Percentiles rank a stretch among this genome's conserved stretches.
Conservation (phyloP, 2,888 invertebrate species). For the Lysandra bellargus region DNA sequence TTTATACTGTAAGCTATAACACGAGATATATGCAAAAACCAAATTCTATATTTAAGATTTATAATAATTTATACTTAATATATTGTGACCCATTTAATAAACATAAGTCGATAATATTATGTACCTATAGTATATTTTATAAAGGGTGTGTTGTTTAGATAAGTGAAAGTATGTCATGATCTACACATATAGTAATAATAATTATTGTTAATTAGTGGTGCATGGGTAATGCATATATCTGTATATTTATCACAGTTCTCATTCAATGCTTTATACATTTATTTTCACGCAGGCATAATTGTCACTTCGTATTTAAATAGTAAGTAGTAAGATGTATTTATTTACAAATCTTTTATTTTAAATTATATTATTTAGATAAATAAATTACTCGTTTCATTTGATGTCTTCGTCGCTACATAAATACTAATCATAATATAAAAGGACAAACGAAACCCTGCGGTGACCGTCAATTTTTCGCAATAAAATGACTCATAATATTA, state of each 20-base stretch:
- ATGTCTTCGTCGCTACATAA: background rate
- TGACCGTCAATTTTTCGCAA: too few relatives aligned
- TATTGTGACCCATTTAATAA: background rate
- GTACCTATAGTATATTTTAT: background rate
- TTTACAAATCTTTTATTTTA: background rate
- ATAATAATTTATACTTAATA: background rate
- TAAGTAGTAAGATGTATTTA: conserved; percentile 11
- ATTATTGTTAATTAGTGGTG: background rate
- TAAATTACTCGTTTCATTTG: background rate
- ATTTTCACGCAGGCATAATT: conserved; percentile 1
- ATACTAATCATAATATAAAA: background rate
- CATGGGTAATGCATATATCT: conserved; percentile 2
- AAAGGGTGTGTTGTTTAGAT: background rate
- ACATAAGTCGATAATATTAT: background rate
- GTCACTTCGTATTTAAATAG: background rate
- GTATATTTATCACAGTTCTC: conserved; percentile 12
- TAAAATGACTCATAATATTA: too few relatives aligned
- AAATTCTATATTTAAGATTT: background rate
- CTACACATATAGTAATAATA: background rate
- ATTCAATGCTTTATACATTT: conserved; percentile 17
- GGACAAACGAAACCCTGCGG: too few relatives aligned
- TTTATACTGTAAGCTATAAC: background rate
- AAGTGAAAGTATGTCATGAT: conserved; percentile 9
- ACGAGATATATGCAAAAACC: background rate
- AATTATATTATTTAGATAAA: conserved; percentile 16